These are phyloP conservation scores for Ursus arctos DNA, from an alignment of 2,113 vertebrate species.

Conservation along the genomic window DNA sequence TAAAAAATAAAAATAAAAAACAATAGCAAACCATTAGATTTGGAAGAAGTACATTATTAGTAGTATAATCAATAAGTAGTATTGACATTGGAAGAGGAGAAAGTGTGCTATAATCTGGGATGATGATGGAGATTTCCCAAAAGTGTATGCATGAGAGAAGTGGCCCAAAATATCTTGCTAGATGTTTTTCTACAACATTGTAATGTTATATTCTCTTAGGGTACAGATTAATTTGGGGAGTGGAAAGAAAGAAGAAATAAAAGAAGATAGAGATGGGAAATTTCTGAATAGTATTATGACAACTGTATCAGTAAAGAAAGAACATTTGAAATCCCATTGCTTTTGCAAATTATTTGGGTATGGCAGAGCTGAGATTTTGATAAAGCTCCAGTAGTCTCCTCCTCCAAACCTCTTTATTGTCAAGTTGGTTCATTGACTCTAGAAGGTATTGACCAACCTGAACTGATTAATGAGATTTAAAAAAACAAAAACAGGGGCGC, in stretches of 20 bases:
- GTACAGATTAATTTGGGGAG: background rate
- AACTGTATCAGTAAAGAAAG: background rate
- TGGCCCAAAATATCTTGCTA: background rate
- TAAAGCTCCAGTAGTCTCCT: background rate
- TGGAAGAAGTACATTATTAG: background rate
- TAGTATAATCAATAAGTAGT: background rate
- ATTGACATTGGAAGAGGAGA: background rate
- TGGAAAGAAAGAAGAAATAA: background rate
- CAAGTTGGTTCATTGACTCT: background rate
- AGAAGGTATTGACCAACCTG: background rate
- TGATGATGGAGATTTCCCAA: background rate
- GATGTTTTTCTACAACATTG: background rate
- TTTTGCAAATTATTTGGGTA: background rate
- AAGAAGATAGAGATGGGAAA: background rate
- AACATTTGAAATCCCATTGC: background rate
- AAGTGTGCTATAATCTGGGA: background rate
- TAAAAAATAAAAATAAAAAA: background rate
- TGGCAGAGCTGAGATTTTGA: background rate
- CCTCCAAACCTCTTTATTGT: background rate
- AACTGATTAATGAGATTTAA: background rate
- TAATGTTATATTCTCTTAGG: background rate
- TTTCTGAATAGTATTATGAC: background rate
- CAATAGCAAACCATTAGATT: background rate
- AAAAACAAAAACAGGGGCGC: background rate
- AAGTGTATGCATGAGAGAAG: background rate